Evolutionary conservation across 2,888 invertebrate species (phyloP).

Genomic region (Trissolcus brochymenae): DNA sequence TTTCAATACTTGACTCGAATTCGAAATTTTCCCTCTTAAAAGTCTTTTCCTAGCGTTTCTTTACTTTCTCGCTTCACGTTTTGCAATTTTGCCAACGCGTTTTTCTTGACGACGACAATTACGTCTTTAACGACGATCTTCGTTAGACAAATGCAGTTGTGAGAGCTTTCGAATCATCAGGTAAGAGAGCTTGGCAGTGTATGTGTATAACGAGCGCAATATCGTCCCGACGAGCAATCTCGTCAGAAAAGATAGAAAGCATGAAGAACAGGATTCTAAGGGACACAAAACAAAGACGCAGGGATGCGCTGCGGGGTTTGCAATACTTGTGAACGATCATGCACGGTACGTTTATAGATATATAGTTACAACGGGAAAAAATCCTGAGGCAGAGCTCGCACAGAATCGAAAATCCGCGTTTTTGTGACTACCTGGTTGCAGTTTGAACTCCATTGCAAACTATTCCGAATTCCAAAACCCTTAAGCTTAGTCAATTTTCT

Average conservation of each 20-base stretch:
- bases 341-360: constrained; percentile 40
- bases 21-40: too few species aligned
- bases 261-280: constrained; percentile 1
- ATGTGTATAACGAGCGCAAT: constrained; percentile 45
- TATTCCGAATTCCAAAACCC: too few species aligned
- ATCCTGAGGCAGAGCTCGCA: neutral
- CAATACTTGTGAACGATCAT: constrained; percentile 42
- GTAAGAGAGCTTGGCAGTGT: constrained; percentile 31
- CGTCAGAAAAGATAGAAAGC: constrained; percentile 33
- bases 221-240: constrained; percentile 45
- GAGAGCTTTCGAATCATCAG: neutral
- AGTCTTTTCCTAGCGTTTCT: neutral
- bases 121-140: constrained; percentile 19
- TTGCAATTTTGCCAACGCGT: constrained; percentile 12
- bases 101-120: constrained; percentile 22
- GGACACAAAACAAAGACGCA: constrained; percentile 26
- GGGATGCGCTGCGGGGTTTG: constrained; percentile 16
- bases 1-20: neutral
- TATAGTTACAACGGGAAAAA: constrained; percentile 40
- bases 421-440: too few species aligned
- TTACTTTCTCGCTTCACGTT: constrained; percentile 1
- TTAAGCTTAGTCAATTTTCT: too few species aligned
- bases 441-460: too few species aligned
- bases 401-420: too few species aligned
- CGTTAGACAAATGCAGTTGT: constrained; percentile 22